Percentiles rank a stretch among this genome's conserved stretches.
Evolutionary conservation across 1,140 invertebrate species (phyloP).

Genomic region (Sesamia nonagrioides): DNA sequence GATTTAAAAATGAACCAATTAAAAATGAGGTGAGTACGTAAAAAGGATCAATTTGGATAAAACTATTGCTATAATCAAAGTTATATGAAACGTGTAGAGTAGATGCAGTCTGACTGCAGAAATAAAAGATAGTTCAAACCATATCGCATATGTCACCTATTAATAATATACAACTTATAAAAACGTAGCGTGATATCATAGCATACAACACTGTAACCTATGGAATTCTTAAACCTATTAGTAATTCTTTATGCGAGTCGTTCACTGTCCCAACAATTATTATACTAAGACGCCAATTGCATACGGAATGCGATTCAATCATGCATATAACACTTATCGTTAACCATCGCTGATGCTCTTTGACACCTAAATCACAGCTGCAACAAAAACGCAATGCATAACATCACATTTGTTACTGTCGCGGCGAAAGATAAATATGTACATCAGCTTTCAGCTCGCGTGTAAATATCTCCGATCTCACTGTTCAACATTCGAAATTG

Average conservation of each 20-base stretch:
- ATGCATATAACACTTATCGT: constrained; percentile 3
- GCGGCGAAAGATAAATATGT: constrained; percentile 23
- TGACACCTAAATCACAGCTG: constrained; percentile 11
- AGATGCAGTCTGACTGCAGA: neutral
- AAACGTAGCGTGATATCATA: constrained; percentile 34
- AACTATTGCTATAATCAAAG: neutral
- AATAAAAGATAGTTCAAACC: constrained; percentile 16
- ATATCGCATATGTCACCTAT: neutral
- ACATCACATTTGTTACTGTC: constrained; percentile 24
- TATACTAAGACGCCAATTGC: constrained; percentile 29
- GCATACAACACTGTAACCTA: constrained; percentile 28
- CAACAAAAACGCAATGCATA: constrained; percentile 41
- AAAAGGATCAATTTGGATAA: neutral
- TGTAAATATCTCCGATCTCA: constrained; percentile 65
- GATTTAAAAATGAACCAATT: neutral
- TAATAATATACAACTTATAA: constrained; percentile 34
- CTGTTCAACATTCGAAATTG: constrained; percentile 42
- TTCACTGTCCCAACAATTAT: constrained; percentile 49
- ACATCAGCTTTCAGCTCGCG: constrained; percentile 61
- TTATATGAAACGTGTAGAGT: neutral
- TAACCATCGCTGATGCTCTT: constrained; percentile 39
- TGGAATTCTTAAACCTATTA: constrained; percentile 41
- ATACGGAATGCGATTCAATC: constrained; percentile 31
- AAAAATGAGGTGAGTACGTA: neutral
- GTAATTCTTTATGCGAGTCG: constrained; percentile 23